phyloP scores from a whole-genome alignment of 2,113 vertebrate genomes.

The Zapornia atra region DNA sequence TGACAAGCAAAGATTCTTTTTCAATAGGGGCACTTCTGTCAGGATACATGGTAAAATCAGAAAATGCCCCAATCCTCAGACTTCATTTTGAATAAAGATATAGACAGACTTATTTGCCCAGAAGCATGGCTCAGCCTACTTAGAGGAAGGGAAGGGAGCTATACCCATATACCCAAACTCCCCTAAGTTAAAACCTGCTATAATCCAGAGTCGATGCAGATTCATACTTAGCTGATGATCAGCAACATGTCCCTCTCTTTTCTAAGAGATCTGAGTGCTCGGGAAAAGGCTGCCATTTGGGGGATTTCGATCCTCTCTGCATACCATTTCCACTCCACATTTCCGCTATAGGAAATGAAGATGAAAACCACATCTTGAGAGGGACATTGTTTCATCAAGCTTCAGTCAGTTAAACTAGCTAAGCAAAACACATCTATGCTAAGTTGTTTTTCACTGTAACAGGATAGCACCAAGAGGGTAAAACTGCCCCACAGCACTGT shows the following conservation, averaged over 20 bases:
- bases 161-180: not conserved
- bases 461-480: conserved; percentile 44
- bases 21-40: not conserved
- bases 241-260: not conserved
- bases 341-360: not conserved
- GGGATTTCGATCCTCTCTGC: not conserved
- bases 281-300: not conserved
- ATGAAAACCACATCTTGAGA: not conserved
- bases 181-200: not conserved
- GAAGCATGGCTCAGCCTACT: not conserved
- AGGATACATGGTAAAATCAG: not conserved
- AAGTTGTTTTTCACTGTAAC: not conserved
- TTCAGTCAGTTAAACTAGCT: not conserved
- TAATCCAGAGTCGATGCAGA: not conserved
- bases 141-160: not conserved
- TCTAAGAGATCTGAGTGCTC: not conserved
- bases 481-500: not conserved
- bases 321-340: not conserved
- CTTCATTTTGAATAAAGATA: not conserved
- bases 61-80: not conserved
- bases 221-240: not conserved
- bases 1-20: not conserved
- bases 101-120: not conserved
- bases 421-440: not conserved
- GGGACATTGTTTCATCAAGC: not conserved